Evolutionary conservation across 2,113 vertebrate species (phyloP).

Genomic region (Cervus canadensis): DNA sequence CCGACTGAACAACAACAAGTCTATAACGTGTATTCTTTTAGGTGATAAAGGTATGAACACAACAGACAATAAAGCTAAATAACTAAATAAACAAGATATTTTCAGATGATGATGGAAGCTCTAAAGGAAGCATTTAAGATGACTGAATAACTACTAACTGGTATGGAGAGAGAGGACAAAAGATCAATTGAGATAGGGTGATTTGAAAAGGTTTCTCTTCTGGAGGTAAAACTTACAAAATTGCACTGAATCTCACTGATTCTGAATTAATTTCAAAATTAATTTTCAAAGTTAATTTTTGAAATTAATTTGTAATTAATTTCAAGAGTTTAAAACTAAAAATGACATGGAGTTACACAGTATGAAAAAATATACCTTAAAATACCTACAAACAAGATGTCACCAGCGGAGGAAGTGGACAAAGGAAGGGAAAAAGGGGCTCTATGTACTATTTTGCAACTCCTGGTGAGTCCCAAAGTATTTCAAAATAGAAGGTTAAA

Average conservation of each 20-base stretch:
- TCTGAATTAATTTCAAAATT: not conserved
- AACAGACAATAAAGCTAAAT: not conserved
- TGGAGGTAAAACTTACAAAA: not conserved
- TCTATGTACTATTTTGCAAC: not conserved
- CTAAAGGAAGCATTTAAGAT: not conserved
- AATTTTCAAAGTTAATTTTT: not conserved
- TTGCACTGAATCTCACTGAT: not conserved
- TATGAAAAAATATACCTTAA: not conserved
- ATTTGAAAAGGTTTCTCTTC: not conserved
- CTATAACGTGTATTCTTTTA: not conserved
- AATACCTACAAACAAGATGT: not conserved
- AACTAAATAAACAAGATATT: not conserved
- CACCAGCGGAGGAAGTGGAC: not conserved
- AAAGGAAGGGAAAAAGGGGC: not conserved
- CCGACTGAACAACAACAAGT: not conserved
- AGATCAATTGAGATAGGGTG: not conserved
- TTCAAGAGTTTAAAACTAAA: conserved; percentile 9
- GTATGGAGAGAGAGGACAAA: not conserved
- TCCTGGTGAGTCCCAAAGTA: not conserved
- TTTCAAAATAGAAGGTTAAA: not conserved
- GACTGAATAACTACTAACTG: not conserved
- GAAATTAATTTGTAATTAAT: not conserved
- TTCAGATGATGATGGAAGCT: not conserved
- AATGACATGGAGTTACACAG: not conserved
- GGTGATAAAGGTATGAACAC: not conserved